Conservation (phyloP, 2,888 invertebrate species). For the Xylophagus ater region DNA sequence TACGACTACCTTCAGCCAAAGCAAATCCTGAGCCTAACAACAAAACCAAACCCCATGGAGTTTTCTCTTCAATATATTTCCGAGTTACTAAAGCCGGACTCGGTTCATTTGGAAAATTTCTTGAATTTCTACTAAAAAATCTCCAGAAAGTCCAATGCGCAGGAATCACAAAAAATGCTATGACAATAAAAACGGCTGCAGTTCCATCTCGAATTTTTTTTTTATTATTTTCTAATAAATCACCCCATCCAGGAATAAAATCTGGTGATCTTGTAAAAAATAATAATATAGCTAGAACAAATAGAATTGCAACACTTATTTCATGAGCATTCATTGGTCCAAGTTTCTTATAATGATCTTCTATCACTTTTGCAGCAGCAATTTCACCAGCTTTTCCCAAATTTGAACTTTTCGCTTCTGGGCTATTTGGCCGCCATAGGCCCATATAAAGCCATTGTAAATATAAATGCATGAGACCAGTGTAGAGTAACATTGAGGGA, state of each 20-base stretch:
- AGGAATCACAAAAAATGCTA: slow-evolving; percentile 75
- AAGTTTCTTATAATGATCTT: slow-evolving; percentile 61
- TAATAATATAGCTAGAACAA: slow-evolving; percentile 64
- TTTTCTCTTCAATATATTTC: slow-evolving; percentile 71
- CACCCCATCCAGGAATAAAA: slow-evolving; percentile 80
- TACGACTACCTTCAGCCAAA: slow-evolving; percentile 73
- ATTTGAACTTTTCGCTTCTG: slow-evolving; percentile 52
- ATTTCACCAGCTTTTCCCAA: slow-evolving; percentile 52
- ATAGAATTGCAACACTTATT: slow-evolving; percentile 57
- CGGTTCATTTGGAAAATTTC: slow-evolving; percentile 44
- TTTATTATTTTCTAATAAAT: slow-evolving; percentile 47
- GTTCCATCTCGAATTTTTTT: slow-evolving; percentile 69
- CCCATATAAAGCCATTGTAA: slow-evolving; percentile 75
- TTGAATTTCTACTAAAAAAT: slow-evolving; percentile 44
- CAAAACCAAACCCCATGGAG: slow-evolving; percentile 84
- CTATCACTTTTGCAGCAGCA: slow-evolving; percentile 61
- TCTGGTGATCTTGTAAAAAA: slow-evolving; percentile 87
- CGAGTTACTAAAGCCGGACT: slow-evolving; percentile 69
- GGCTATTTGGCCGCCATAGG: slow-evolving; percentile 55
- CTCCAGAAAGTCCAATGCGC: slow-evolving; percentile 63
- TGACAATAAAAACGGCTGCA: slow-evolving; percentile 70
- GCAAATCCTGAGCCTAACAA: slow-evolving; percentile 82
- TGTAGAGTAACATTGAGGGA: slow-evolving; percentile 72
- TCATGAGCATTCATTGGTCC: slow-evolving; percentile 74
- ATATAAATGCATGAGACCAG: slow-evolving; percentile 63